These are phyloP conservation scores for Sebastes oblongus DNA, from an alignment of 2,797 vertebrate species.

Conservation along the genomic window DNA sequence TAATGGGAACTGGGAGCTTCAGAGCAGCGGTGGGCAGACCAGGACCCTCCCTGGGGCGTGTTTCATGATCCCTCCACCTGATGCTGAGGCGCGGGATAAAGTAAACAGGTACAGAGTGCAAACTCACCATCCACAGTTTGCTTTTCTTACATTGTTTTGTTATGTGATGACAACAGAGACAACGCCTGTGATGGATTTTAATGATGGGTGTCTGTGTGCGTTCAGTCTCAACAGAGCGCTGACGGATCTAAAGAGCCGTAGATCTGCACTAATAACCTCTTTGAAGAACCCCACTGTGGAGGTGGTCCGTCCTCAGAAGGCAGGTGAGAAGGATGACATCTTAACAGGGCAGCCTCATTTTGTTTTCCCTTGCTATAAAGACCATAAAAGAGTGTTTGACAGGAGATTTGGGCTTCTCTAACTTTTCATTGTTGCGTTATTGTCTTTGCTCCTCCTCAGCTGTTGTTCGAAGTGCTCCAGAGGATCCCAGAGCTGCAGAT, in stretches of 20 bases:
- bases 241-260: slow-evolving; percentile 80
- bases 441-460: slow-evolving; percentile 45
- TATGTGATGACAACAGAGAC: neutral
- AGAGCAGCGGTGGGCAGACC: slow-evolving; percentile 71
- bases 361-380: neutral
- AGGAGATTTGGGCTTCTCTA: neutral
- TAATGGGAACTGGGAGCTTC: slow-evolving; percentile 85
- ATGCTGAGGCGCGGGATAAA: slow-evolving; percentile 81
- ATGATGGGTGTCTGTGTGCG: slow-evolving; percentile 24
- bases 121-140: neutral
- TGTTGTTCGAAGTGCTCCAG: slow-evolving; percentile 56
- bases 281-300: slow-evolving; percentile 67
- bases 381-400: neutral
- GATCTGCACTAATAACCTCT: slow-evolving; percentile 61
- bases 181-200: neutral
- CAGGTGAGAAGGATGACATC: slow-evolving; percentile 57
- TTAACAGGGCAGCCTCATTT: neutral
- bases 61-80: slow-evolving; percentile 88
- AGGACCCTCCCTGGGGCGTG: slow-evolving; percentile 87
- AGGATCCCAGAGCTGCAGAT: slow-evolving; percentile 78
- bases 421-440: neutral
- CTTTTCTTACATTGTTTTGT: neutral
- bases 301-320: slow-evolving; percentile 51
- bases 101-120: slow-evolving; percentile 81
- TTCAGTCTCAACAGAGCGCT: slow-evolving; percentile 86